Conservation (phyloP, 2,113 vertebrate genomes). For the Caranx ignobilis region DNA sequence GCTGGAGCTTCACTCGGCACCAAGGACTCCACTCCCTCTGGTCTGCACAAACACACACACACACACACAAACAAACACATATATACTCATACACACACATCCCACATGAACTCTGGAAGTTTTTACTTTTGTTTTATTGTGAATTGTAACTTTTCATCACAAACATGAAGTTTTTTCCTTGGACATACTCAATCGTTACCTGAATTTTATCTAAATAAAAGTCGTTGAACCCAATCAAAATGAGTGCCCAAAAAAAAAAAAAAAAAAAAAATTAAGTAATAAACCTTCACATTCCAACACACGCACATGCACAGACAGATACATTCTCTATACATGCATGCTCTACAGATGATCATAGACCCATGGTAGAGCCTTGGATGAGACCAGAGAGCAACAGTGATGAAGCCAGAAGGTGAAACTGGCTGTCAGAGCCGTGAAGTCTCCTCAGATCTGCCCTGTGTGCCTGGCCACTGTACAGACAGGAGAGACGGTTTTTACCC, state of each 20-base stretch:
- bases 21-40: constrained; percentile 72
- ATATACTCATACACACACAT: constrained; percentile 23
- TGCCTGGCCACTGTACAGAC: constrained; percentile 65
- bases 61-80: constrained; percentile 34
- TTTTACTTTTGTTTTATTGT: neutral
- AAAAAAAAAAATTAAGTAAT: neutral
- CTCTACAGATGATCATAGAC: constrained; percentile 55
- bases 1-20: constrained; percentile 75
- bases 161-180: neutral
- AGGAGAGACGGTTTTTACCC: constrained; percentile 62
- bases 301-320: constrained; percentile 4
- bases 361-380: constrained; percentile 33
- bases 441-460: constrained; percentile 71
- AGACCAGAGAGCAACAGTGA: constrained; percentile 40
- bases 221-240: neutral
- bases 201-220: neutral
- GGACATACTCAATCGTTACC: neutral
- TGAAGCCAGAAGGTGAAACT: constrained; percentile 66
- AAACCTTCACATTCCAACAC: neutral
- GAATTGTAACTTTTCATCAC: neutral
- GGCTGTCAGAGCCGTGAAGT: constrained; percentile 68
- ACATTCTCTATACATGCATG: constrained; percentile 18
- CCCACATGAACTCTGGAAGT: neutral
- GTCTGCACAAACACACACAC: constrained; percentile 26
- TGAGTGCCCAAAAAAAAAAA: neutral